Percentiles rank a stretch among this genome's conserved stretches.
Evolutionary conservation across 2,888 invertebrate genomes (phyloP).

Genomic region (Phyllotreta cruciferae): DNA sequence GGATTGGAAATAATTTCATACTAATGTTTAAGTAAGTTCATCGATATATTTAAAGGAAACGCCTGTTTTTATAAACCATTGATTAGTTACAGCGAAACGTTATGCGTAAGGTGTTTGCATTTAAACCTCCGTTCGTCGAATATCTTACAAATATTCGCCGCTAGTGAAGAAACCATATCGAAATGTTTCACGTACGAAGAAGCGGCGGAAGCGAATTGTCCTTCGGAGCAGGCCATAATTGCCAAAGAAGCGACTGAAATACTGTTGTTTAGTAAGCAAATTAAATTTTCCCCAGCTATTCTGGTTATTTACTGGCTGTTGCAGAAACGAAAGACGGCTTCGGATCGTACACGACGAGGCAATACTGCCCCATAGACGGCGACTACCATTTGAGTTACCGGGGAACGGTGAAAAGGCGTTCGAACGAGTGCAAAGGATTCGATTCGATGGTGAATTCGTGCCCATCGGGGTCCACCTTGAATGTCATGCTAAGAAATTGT

Average conservation of each 20-base stretch:
- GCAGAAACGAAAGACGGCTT: constrained; percentile 64
- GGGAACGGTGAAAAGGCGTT: constrained; percentile 54
- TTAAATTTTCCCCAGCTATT: neutral
- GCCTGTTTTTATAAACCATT: neutral
- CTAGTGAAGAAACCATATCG: constrained; percentile 63
- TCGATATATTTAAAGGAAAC: neutral
- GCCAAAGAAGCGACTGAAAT: constrained; percentile 58
- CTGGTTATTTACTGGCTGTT: constrained; percentile 35
- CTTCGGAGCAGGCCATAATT: constrained; percentile 57
- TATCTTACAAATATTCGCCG: constrained; percentile 68
- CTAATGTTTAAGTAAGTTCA: constrained; percentile 65
- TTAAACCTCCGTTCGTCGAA: constrained; percentile 67
- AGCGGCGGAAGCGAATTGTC: constrained; percentile 67
- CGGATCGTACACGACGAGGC: constrained; percentile 62
- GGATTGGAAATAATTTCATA: constrained; percentile 68
- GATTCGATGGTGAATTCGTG: constrained; percentile 68
- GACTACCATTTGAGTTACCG: constrained; percentile 67
- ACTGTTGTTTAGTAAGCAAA: constrained; percentile 67
- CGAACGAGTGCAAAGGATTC: constrained; percentile 63
- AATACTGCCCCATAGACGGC: constrained; percentile 71
- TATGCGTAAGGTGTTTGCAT: constrained; percentile 69
- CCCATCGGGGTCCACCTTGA: constrained; percentile 67
- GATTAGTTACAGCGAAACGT: constrained; percentile 63
- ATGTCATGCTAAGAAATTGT: constrained; percentile 66
- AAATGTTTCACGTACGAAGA: constrained; percentile 69